These are phyloP conservation scores for Argyresthia albistria DNA, from an alignment of 2,888 invertebrate species.

Conservation along the genomic window DNA sequence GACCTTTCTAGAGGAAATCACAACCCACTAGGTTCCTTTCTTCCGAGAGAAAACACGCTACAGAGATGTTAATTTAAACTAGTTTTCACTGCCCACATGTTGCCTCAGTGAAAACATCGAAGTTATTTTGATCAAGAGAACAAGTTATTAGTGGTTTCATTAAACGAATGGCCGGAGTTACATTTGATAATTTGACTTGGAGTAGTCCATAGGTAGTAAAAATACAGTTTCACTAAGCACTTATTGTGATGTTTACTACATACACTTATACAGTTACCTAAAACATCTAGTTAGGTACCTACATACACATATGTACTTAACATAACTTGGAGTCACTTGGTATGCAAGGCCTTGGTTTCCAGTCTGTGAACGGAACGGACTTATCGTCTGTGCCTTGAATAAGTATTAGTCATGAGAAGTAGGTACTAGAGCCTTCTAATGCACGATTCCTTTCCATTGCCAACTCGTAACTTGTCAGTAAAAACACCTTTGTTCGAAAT, in stretches of 20 bases:
- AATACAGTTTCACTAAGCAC: no score
- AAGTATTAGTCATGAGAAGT: slow-evolving; percentile 13
- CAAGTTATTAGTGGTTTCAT: background rate
- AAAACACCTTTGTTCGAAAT: background rate
- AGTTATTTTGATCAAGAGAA: background rate
- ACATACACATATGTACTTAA: background rate
- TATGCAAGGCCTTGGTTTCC: slow-evolving; percentile 33
- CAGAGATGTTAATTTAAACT: background rate
- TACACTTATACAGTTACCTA: background rate
- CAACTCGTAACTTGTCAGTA: background rate
- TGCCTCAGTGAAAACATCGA: background rate
- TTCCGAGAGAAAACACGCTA: slow-evolving; percentile 1
- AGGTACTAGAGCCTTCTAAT: background rate
- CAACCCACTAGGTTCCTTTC: background rate
- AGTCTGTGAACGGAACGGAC: slow-evolving; percentile 43
- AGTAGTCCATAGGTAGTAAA: no score
- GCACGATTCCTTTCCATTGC: background rate
- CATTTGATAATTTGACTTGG: no score
- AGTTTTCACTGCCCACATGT: background rate
- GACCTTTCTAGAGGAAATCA: background rate
- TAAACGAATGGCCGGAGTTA: no score
- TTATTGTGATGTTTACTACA: no score
- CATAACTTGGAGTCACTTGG: background rate
- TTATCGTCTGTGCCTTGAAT: slow-evolving; percentile 46
- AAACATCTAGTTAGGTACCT: background rate